phyloP scores from a whole-genome alignment of 2,888 invertebrate species.

The Rhagium mordax region DNA sequence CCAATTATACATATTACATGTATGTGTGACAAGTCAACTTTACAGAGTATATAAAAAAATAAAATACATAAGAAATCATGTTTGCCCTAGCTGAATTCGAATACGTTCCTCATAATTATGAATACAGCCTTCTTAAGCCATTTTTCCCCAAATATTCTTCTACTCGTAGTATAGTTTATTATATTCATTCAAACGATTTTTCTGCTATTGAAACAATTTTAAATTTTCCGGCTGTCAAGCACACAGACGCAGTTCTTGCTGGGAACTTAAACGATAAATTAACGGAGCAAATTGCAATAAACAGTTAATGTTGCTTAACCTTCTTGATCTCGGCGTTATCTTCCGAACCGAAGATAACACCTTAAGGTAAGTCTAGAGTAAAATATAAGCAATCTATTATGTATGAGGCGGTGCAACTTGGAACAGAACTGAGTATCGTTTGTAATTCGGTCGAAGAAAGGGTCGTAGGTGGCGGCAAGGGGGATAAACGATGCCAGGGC shows the following conservation, averaged over 20 bases:
- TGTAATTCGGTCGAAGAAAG: conserved; percentile 64
- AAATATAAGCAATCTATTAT: conserved; percentile 69
- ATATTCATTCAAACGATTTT: too few species aligned
- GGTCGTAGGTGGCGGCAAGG: conserved; percentile 51
- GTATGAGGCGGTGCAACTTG: conserved; percentile 57
- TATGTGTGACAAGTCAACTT: too few species aligned
- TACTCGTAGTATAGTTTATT: too few species aligned
- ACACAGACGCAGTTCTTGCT: background rate
- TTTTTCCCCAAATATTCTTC: too few species aligned
- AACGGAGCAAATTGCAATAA: conserved; percentile 64
- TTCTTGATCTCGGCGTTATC: conserved; percentile 67
- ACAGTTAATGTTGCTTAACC: conserved; percentile 71
- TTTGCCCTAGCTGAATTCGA: too few species aligned
- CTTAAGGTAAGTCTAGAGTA: conserved; percentile 64
- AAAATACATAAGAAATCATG: too few species aligned
- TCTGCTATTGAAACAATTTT: background rate
- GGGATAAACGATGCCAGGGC: conserved; percentile 43
- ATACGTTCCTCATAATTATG: too few species aligned
- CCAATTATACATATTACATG: too few species aligned
- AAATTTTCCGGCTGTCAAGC: background rate
- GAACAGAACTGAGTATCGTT: conserved; percentile 57
- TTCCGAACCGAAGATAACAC: conserved; percentile 66
- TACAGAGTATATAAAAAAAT: too few species aligned
- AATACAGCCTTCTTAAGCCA: too few species aligned
- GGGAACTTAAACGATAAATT: conserved; percentile 61